phyloP scores from a whole-genome alignment of 2,797 vertebrate species.

The Calcarius lapponicus region DNA sequence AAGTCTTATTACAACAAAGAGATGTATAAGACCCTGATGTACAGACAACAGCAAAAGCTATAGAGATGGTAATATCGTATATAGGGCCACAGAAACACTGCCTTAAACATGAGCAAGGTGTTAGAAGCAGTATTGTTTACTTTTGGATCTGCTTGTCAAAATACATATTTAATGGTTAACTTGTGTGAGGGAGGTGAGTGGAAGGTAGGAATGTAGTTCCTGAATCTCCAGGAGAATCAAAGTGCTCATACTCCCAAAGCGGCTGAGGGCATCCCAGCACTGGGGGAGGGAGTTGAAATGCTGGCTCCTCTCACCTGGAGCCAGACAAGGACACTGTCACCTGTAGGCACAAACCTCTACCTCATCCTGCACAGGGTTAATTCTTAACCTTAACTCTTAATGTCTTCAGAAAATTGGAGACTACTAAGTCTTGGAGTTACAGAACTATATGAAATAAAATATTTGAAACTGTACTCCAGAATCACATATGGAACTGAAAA shows the following conservation, averaged over 20 bases:
- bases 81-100: not conserved
- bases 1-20: not conserved
- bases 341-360: not conserved
- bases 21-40: not conserved
- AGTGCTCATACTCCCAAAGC: not conserved
- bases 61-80: not conserved
- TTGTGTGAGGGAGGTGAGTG: rapidly evolving
- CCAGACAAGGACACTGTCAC: not conserved
- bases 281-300: not conserved
- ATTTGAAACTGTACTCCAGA: not conserved
- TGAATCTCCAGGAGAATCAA: not conserved
- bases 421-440: not conserved
- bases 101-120: not conserved
- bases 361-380: not conserved
- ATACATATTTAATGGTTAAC: not conserved
- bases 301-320: not conserved
- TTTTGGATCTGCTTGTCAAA: not conserved
- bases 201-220: not conserved
- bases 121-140: not conserved
- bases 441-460: not conserved
- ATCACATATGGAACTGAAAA: not conserved
- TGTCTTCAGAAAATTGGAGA: not conserved
- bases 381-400: not conserved
- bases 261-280: not conserved
- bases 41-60: not conserved